Base-by-base conservation (phyloP, 2,113 vertebrate genomes). In the Trachemys scripta region DNA sequence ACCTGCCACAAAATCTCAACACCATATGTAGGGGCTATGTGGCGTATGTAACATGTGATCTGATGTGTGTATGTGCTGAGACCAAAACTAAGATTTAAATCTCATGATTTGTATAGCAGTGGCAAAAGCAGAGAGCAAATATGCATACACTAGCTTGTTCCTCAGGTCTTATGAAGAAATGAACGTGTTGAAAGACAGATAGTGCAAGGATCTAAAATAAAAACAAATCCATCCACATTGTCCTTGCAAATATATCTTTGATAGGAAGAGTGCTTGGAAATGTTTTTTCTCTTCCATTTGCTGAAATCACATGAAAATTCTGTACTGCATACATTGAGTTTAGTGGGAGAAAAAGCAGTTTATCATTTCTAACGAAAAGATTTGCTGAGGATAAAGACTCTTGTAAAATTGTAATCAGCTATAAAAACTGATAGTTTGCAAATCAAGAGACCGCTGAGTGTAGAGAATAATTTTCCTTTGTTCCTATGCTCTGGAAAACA, bases 351-450 rank as follows among this genome's bases (percentile, higher is more conserved):
- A 92, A 91, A 91, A 86, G 75, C 82, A 75, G 91, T 98, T 96
- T 94, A 94, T 97, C 92, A 95, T 65, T 91, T 97, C 89, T 92
- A 88, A 86, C 85, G 72, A 94, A 94, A 97, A 92, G 89, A 91
- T 80, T 88, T 98, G 94, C 87, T 83, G 78, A 92, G 91, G 87
- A 93, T 95, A 97, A 96, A 97, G 84, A 84, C 93, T 92, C 90
- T 95, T 94, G 95, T 94, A 96, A 98, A 97, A 95, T 93, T 80
- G 76, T 95, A 95, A 97, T 95, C 95, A 89, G 90, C 94, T 96
- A 97, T 96, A 95, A 96, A 97, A 98, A 97, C 9, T 95, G 90
- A 95, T 96, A 92, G 95, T 93, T 96, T 94, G 96, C 92, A 96
- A 96, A 98, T 94, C 89, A 96, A 91, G 93, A 95, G 92, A 91